Evolutionary conservation across 2,113 vertebrate genomes (phyloP), one percentile per base, ranked within the genome.

Genomic region (Crotalus horridus): DNA sequence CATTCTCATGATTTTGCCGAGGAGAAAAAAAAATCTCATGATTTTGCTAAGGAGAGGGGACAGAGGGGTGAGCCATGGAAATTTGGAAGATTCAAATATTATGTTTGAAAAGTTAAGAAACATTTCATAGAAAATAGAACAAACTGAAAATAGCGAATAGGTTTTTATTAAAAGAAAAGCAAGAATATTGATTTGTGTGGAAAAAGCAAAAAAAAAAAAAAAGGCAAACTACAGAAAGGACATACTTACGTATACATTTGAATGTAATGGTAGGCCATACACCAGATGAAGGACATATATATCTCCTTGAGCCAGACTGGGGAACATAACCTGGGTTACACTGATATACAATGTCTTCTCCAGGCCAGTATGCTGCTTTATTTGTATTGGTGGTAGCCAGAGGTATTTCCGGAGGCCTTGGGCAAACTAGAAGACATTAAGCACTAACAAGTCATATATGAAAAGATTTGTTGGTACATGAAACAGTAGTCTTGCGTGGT

Each of bases 161-260:
- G 12, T 46, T 74, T 90, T 55, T 85, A 43, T 12, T 15, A 6
- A n/a, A 29, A 48, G 0, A 55, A 64, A 90, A 39, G 15, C 2
- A 85, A 86, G 29, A 9, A 15, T 33, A 91, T 17, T 39, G 12
- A 17, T 64, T 39, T 59, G 55, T 59, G 43, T 17, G 46, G 29
- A 86, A 58, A 26, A 90, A 53, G 13, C 43, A 61, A 23, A 2
- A 3, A 61, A 21, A 2, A 3, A 61, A 21, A 2, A 3, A 6
- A 39, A 59, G 13, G 87, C 13, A 29, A 1, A 21, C 4, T 24
- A 33, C 6, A 0, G 6, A 0, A 53, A 43, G 24, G n/a, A 0
- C n/a, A 21, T 93, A 98, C 99, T 97, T 95, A 99, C 99, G 97
- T 86, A 20, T 92, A 93, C 99, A 99, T 2, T 64, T 94, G 23